These are phyloP conservation scores for Drosophila trapezifrons DNA, from an alignment of 1,140 invertebrate species.

Conservation along the genomic window DNA sequence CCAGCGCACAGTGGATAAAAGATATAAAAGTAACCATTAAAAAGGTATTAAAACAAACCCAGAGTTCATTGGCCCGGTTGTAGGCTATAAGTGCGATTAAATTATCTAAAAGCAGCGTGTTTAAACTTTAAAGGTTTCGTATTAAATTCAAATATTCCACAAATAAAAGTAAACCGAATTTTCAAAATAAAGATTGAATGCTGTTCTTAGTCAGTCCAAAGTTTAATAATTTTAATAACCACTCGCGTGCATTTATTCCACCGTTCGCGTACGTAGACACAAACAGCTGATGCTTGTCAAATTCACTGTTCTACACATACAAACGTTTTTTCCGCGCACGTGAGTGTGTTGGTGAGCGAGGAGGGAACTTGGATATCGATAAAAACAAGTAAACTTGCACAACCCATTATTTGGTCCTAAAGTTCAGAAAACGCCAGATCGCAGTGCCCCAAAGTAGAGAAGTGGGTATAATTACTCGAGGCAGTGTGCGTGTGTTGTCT, in stretches of 20 bases:
- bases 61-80: constrained; percentile 1
- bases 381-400: constrained; percentile 52
- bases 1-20: constrained; percentile 33
- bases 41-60: constrained; percentile 3
- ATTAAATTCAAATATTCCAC: no score
- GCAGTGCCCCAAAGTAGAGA: constrained; percentile 8
- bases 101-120: neutral
- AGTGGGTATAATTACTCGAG: constrained; percentile 25
- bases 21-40: neutral
- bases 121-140: no score
- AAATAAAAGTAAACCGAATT: no score
- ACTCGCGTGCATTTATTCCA: neutral
- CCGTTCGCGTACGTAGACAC: constrained; percentile 39
- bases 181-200: no score
- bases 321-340: constrained; percentile 3
- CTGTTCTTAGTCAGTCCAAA: neutral
- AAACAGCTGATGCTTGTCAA: constrained; percentile 76
- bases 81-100: neutral
- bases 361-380: constrained; percentile 46
- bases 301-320: constrained; percentile 27
- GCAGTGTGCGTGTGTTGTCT: constrained; percentile 25
- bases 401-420: constrained; percentile 29
- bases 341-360: constrained; percentile 15
- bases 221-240: neutral
- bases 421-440: constrained; percentile 17